These are phyloP conservation scores for Drepanosiphum platanoidis DNA, from an alignment of 2,888 invertebrate species.

Conservation along the genomic window DNA sequence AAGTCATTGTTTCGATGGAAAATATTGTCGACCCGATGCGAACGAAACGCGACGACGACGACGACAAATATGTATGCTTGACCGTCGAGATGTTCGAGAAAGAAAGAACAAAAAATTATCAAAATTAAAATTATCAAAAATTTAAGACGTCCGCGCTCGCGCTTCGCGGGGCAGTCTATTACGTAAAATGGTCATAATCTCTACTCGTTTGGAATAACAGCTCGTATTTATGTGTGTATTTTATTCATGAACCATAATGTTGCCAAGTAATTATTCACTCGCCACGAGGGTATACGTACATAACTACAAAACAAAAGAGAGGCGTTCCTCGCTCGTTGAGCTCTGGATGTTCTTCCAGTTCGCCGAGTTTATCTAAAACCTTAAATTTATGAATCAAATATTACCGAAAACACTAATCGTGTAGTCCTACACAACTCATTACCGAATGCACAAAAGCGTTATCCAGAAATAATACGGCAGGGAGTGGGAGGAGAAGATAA, in stretches of 20 bases:
- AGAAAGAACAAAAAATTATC: neutral
- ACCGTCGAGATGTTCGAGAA: neutral
- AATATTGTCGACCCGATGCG: neutral
- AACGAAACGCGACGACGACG: no score
- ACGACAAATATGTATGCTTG: neutral
- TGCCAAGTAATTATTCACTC: constrained; percentile 45
- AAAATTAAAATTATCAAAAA: neutral
- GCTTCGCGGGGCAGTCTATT: neutral
- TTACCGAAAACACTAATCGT: constrained; percentile 23
- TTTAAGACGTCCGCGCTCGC: neutral
- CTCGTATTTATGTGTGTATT: neutral
- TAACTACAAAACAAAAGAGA: constrained; percentile 37
- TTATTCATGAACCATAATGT: constrained; percentile 26
- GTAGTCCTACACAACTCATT: constrained; percentile 1
- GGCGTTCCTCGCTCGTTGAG: constrained; percentile 25
- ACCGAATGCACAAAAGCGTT: neutral
- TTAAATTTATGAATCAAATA: constrained; percentile 29
- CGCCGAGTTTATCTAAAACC: constrained; percentile 16
- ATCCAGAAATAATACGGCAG: neutral
- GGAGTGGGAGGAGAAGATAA: neutral
- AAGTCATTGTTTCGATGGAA: neutral
- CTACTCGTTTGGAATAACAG: constrained; percentile 4
- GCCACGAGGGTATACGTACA: neutral
- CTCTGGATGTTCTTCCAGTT: constrained; percentile 32
- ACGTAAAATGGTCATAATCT: neutral